Evolutionary conservation across 2,113 vertebrate genomes (phyloP).

Genomic region (Tricholaema leucomelas): DNA sequence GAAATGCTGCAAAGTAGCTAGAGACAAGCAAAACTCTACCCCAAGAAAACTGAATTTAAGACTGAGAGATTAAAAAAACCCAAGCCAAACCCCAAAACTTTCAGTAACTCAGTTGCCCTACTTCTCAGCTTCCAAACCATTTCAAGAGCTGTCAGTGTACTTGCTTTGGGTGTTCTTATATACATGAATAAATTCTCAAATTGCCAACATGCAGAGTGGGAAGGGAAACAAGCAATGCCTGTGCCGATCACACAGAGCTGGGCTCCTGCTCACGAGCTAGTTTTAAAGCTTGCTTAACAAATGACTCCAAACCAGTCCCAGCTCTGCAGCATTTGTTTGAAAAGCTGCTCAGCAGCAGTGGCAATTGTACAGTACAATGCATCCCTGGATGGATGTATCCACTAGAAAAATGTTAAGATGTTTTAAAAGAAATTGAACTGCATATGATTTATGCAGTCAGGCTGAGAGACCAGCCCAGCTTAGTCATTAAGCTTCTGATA

Average conservation of each 20-base stretch:
- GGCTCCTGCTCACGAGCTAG: neutral
- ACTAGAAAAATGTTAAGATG: slow-evolving; percentile 79
- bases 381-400: slow-evolving; percentile 81
- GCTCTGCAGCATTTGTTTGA: slow-evolving; percentile 74
- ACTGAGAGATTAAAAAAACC: neutral
- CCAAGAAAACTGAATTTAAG: neutral
- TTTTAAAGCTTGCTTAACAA: neutral
- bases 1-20: neutral
- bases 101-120: neutral
- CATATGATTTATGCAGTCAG: slow-evolving; percentile 78
- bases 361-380: slow-evolving; percentile 62
- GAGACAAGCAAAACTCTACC: neutral
- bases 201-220: neutral
- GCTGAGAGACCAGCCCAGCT: slow-evolving; percentile 82
- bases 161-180: neutral
- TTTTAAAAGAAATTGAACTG: slow-evolving; percentile 74
- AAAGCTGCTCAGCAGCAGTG: slow-evolving; percentile 79
- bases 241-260: neutral
- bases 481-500: slow-evolving; percentile 81
- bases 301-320: neutral
- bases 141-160: neutral
- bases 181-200: neutral
- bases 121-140: neutral
- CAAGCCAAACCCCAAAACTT: neutral
- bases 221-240: neutral